These are phyloP conservation scores for Cephus rjabovi DNA, from an alignment of 2,888 invertebrate species.

Conservation along the genomic window DNA sequence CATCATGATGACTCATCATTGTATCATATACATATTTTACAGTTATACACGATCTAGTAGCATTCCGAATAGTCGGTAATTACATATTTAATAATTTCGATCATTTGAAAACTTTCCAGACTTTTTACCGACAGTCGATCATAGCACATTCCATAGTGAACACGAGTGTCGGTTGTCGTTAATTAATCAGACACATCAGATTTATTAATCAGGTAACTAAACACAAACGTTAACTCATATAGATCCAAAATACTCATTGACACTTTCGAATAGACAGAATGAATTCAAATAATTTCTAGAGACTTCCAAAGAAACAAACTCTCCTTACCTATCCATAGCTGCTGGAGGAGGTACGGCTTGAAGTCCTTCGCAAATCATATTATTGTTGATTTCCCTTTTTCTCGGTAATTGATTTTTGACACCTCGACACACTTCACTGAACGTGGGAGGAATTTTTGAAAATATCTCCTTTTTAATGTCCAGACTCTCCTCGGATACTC, in stretches of 20 bases:
- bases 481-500: background rate
- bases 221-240: background rate
- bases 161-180: background rate
- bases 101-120: background rate
- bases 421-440: conserved; percentile 49
- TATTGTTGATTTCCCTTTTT: conserved; percentile 2
- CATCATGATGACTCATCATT: background rate
- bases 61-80: background rate
- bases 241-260: background rate
- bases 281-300: background rate
- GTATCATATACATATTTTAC: background rate
- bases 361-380: conserved; percentile 49
- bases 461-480: background rate
- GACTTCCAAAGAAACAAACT: background rate
- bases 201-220: background rate
- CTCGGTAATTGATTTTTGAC: conserved; percentile 1
- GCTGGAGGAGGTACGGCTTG: conserved; percentile 33
- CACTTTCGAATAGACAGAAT: background rate
- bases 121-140: background rate
- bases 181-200: background rate
- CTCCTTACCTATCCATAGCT: conserved; percentile 44
- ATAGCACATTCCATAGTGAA: background rate
- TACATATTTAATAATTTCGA: background rate
- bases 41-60: background rate
- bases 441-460: conserved; percentile 46